These are phyloP conservation scores for Cephus spinipes DNA, from an alignment of 2,888 invertebrate genomes.

Conservation along the genomic window DNA sequence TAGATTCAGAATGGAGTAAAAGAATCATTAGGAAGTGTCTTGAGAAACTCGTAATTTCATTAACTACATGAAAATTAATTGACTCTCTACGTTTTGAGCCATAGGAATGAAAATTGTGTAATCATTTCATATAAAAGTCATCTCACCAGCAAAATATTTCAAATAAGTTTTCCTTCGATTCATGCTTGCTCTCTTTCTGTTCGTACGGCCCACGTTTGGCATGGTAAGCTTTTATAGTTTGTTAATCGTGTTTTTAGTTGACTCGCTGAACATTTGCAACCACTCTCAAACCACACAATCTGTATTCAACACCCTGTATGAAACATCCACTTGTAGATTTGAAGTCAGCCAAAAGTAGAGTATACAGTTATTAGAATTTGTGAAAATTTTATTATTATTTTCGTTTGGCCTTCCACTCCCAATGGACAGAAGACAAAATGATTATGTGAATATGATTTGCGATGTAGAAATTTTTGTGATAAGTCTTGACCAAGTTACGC, in stretches of 20 bases:
- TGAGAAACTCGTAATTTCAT: neutral
- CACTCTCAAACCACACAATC: neutral
- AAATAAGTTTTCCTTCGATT: neutral
- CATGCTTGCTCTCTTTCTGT: slow-evolving; percentile 7
- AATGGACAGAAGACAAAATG: neutral
- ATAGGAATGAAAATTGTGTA: neutral
- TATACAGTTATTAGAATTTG: neutral
- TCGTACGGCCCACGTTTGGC: slow-evolving; percentile 8
- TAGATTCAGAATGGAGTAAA: neutral
- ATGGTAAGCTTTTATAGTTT: slow-evolving; percentile 6
- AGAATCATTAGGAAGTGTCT: neutral
- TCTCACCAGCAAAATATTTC: neutral
- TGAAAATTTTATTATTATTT: neutral
- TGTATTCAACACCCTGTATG: neutral
- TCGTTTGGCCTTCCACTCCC: neutral
- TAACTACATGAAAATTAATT: neutral
- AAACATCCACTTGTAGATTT: neutral
- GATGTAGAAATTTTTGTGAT: neutral
- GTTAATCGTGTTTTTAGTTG: slow-evolving; percentile 10
- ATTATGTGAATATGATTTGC: neutral
- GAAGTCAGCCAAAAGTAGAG: neutral
- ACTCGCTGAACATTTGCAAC: slow-evolving; percentile 9
- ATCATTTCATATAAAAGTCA: neutral
- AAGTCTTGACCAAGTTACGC: neutral
- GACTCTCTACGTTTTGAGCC: neutral